These are phyloP conservation scores for Beris chalybata DNA, from an alignment of 2,888 invertebrate genomes.

Conservation along the genomic window DNA sequence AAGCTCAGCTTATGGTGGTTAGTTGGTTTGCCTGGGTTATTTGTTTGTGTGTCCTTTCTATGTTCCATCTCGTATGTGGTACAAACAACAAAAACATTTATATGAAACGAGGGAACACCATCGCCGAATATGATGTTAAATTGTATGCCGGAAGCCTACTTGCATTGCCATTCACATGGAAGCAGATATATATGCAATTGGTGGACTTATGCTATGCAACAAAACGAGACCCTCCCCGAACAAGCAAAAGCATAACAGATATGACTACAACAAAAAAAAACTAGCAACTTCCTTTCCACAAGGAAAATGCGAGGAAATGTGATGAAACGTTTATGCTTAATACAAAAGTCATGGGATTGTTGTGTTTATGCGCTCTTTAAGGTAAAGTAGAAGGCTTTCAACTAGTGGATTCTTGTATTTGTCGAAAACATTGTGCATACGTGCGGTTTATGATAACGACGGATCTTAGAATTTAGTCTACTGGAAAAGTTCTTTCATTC, in stretches of 20 bases:
- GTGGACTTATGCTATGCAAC: slow-evolving; percentile 7
- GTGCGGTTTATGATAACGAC: slow-evolving; percentile 29
- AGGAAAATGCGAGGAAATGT: slow-evolving; percentile 19
- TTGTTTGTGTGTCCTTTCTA: too few relatives aligned
- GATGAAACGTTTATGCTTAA: slow-evolving; percentile 23
- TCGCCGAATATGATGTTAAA: slow-evolving; percentile 21
- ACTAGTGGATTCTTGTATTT: slow-evolving; percentile 11
- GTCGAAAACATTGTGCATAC: slow-evolving; percentile 24
- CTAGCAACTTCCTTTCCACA: slow-evolving; percentile 18
- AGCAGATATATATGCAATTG: slow-evolving; percentile 18
- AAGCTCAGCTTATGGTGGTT: too few relatives aligned
- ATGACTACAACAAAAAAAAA: slow-evolving; percentile 11
- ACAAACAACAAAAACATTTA: too few relatives aligned
- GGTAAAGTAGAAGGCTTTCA: slow-evolving; percentile 14
- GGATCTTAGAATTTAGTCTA: slow-evolving; percentile 7
- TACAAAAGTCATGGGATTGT: slow-evolving; percentile 20
- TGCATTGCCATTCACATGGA: slow-evolving; percentile 1
- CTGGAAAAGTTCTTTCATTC: too few relatives aligned
- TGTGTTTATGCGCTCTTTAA: slow-evolving; percentile 28
- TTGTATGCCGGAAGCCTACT: slow-evolving; percentile 27
- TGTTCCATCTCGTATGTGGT: too few relatives aligned
- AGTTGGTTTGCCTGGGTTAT: too few relatives aligned
- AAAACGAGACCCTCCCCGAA: not conserved
- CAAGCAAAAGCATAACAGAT: slow-evolving; percentile 15
- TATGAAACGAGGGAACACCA: too few relatives aligned